phyloP scores from a whole-genome alignment of 1,140 invertebrate species.

The Aphaenogaster ashmeadi region DNA sequence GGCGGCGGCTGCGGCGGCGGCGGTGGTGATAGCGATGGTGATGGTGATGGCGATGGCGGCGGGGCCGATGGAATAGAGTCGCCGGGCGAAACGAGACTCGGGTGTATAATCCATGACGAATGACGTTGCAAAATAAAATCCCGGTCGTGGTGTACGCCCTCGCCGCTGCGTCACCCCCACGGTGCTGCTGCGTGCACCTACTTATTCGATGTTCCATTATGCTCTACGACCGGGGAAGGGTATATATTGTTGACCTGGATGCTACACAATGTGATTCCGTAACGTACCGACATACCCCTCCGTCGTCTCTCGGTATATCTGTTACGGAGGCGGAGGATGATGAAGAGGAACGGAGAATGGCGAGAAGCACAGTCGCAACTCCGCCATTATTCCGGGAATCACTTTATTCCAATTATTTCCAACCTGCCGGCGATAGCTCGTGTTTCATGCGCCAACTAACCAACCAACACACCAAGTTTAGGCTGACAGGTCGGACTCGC shows the following conservation, averaged over 20 bases:
- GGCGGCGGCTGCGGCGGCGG: background rate
- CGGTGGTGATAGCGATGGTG: slow-evolving; percentile 30
- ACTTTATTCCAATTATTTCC: slow-evolving; percentile 82
- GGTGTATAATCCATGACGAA: slow-evolving; percentile 79
- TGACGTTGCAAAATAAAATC: slow-evolving; percentile 80
- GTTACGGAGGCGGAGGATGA: slow-evolving; percentile 2
- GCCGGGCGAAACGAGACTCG: slow-evolving; percentile 43
- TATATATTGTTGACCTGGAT: slow-evolving; percentile 81
- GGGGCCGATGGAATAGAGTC: slow-evolving; percentile 35
- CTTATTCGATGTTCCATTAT: slow-evolving; percentile 81
- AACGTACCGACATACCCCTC: slow-evolving; percentile 38
- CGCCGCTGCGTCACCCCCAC: slow-evolving; percentile 45
- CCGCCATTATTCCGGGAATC: slow-evolving; percentile 79
- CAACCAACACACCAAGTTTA: slow-evolving; percentile 30
- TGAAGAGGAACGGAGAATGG: slow-evolving; percentile 43
- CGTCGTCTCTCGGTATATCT: slow-evolving; percentile 22
- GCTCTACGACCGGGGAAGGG: slow-evolving; percentile 19
- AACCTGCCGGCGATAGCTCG: slow-evolving; percentile 77
- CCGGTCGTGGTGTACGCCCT: slow-evolving; percentile 7
- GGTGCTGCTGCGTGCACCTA: slow-evolving; percentile 65
- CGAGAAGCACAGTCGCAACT: slow-evolving; percentile 22
- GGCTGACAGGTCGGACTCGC: background rate
- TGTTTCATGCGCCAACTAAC: slow-evolving; percentile 71
- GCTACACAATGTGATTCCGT: slow-evolving; percentile 77
- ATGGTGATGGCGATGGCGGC: background rate